Evolutionary conservation across 2,888 invertebrate species (phyloP), one percentile per base, ranked within the genome.

Genomic region (Leptinotarsa haldemani): DNA sequence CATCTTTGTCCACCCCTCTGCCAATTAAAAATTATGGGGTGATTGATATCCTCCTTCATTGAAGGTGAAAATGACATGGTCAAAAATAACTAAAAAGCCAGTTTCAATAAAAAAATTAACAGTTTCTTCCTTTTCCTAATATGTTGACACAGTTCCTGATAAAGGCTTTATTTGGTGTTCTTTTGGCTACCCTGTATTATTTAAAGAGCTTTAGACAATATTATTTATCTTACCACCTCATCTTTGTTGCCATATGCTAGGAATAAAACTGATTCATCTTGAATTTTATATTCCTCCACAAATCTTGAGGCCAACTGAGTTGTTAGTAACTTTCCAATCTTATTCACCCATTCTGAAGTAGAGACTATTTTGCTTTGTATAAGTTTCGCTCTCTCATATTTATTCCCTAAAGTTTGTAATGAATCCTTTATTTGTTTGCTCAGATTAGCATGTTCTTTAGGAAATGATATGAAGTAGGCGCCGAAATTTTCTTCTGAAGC

Each of bases 381-480:
- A 52, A 87, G 79, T 81, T 86, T 85, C 0, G 81, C 83, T 68
- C 75, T 79, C 25, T 68, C 79, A 82, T 90, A 90, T 71, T 90
- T 89, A 77, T 90, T 90, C n/a, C 88, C 83, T 65, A 90, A 81
- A 69, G 88, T 86, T 77, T 85, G 87, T 50, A 93, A 88, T 82
- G 89, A 88, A 72, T 91, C 90, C 81, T 90, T 92, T 48, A 90
- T 86, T 73, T 90, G 88, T 20, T 89, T 88, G 66, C 90, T 89
- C 74, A 93, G 87, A 83, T 90, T 89, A 56, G 89, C 90, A 69
- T 90, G 86, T 80, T 89, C 87, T 71, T 88, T 88, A 47, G 90
- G 87, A 82, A 93, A 90, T 71, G 91, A 87, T 77, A 94, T 84
- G 4, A 89, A 90, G 87, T 90, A 93, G 1, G 91, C 91, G 74